Conservation (phyloP, 2,888 invertebrate species). For the Drosophila prolongata region DNA sequence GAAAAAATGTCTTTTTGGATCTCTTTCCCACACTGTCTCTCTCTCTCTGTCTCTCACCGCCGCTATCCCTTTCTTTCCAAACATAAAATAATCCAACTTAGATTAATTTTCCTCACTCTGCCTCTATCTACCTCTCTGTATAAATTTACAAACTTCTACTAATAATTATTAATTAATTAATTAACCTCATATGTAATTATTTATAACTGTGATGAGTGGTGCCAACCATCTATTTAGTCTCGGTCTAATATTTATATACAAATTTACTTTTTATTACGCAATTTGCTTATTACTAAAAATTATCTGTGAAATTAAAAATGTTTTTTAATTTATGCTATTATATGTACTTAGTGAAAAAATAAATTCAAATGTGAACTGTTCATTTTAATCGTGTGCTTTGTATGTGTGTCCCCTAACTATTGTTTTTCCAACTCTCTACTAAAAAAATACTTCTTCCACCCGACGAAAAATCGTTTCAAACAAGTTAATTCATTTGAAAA, state of each 20-base stretch:
- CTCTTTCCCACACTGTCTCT: constrained; percentile 66
- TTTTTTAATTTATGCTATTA: constrained; percentile 33
- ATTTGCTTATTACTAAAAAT: constrained; percentile 29
- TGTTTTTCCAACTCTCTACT: constrained; percentile 3
- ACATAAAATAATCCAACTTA: constrained; percentile 21
- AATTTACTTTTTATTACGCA: constrained; percentile 28
- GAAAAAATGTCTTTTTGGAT: constrained; percentile 84
- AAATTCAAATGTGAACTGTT: constrained; percentile 36
- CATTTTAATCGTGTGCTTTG: constrained; percentile 36
- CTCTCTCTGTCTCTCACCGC: constrained; percentile 25
- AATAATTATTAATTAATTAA: constrained; percentile 43
- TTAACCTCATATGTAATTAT: constrained; percentile 50
- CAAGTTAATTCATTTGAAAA: constrained; percentile 17
- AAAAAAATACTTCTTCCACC: not conserved
- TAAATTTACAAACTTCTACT: constrained; percentile 34
- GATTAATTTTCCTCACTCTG: constrained; percentile 19
- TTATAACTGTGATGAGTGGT: constrained; percentile 29
- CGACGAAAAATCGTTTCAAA: constrained; percentile 4
- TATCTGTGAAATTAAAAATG: constrained; percentile 27
- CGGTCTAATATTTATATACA: constrained; percentile 22
- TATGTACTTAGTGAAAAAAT: constrained; percentile 37
- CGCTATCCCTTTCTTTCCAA: constrained; percentile 21
- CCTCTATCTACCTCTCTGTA: constrained; percentile 33
- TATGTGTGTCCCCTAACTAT: constrained; percentile 25
- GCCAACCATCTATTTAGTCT: constrained; percentile 26